Evolutionary conservation across 2,113 vertebrate species (phyloP).

Genomic region (Bambusicola thoracicus): DNA sequence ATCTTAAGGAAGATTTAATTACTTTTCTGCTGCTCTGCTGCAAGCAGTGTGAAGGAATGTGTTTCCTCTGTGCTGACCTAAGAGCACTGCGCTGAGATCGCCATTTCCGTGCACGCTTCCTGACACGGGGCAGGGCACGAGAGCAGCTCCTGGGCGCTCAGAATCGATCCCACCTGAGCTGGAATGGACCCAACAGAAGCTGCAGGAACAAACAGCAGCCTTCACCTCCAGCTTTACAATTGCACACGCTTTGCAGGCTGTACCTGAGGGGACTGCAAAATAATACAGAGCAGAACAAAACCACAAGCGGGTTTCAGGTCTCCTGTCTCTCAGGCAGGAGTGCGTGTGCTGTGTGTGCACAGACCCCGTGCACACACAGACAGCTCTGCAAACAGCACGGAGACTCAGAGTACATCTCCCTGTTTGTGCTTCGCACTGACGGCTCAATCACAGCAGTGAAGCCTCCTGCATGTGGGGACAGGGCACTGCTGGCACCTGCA

Average conservation of each 20-base stretch:
- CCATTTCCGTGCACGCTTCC: neutral
- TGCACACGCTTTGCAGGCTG: neutral
- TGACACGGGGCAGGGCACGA: neutral
- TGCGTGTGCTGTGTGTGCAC: neutral
- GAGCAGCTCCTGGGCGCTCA: neutral
- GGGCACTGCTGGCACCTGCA: neutral
- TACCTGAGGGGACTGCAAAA: neutral
- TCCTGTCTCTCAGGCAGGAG: neutral
- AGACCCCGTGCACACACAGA: neutral
- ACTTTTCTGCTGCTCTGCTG: neutral
- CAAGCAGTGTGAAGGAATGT: neutral
- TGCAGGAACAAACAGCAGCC: neutral
- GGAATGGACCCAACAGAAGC: neutral
- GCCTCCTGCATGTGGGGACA: neutral
- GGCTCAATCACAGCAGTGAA: conserved; percentile 25
- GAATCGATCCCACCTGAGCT: neutral
- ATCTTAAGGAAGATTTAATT: conserved; percentile 10
- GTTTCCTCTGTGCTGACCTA: conserved; percentile 14
- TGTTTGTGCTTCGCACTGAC: conserved; percentile 52
- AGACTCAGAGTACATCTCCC: conserved; percentile 18
- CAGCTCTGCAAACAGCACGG: conserved; percentile 43
- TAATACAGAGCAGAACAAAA: neutral
- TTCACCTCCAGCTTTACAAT: neutral
- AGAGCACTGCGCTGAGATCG: neutral
- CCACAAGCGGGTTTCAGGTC: neutral